phyloP scores from a whole-genome alignment of 2,797 vertebrate species.

The Hyperoplus lanceolatus region DNA sequence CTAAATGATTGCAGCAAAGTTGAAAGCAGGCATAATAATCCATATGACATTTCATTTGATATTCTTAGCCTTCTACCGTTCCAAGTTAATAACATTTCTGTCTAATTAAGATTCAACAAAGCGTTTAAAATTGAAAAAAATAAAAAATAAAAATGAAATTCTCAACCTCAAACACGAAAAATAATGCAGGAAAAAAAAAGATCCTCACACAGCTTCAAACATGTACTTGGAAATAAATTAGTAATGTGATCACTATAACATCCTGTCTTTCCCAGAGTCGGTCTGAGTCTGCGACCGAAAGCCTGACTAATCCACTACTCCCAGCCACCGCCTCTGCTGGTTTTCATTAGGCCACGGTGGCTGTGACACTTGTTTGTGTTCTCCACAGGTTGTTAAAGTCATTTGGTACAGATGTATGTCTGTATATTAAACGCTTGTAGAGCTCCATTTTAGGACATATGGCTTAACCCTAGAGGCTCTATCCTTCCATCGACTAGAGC shows the following conservation, averaged over 20 bases:
- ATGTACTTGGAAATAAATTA: slow-evolving; percentile 54
- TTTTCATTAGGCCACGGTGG: slow-evolving; percentile 68
- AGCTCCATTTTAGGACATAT: slow-evolving; percentile 39
- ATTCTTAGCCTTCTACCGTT: background rate
- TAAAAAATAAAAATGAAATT: background rate
- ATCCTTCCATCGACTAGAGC: slow-evolving; percentile 45
- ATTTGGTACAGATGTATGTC: slow-evolving; percentile 58
- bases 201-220: slow-evolving; percentile 28
- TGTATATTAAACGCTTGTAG: slow-evolving; percentile 29
- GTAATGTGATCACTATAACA: slow-evolving; percentile 53
- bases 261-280: slow-evolving; percentile 32
- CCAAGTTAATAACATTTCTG: slow-evolving; percentile 20
- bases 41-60: slow-evolving; percentile 5
- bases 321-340: slow-evolving; percentile 48
- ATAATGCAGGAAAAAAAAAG: slow-evolving; percentile 36
- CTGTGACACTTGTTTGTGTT: slow-evolving; percentile 74
- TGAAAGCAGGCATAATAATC: background rate
- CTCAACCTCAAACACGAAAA: slow-evolving; percentile 43
- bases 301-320: slow-evolving; percentile 49
- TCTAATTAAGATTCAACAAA: slow-evolving; percentile 29
- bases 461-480: slow-evolving; percentile 34
- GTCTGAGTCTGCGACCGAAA: slow-evolving; percentile 37
- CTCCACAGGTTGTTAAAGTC: slow-evolving; percentile 69
- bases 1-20: background rate
- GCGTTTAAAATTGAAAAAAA: background rate